These are phyloP conservation scores for Drosophila diplacantha DNA, from an alignment of 2,888 invertebrate species.

Conservation along the genomic window DNA sequence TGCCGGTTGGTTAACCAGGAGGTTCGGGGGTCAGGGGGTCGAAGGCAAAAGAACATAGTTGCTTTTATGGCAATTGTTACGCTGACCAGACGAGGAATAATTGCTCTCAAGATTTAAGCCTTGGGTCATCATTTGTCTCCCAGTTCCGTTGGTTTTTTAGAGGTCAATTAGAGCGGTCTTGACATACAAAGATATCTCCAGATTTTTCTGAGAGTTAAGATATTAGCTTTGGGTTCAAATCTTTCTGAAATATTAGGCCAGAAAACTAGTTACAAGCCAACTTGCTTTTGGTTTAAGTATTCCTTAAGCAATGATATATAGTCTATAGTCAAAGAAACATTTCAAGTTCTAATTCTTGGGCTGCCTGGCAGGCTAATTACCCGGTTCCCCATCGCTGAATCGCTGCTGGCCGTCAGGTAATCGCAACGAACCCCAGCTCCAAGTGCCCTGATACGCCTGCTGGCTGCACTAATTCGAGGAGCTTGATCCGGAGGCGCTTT, in stretches of 20 bases:
- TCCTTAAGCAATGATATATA: background rate
- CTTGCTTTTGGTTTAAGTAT: background rate
- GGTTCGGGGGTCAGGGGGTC: slow-evolving; percentile 13
- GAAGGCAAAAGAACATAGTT: slow-evolving; percentile 22
- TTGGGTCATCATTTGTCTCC: background rate
- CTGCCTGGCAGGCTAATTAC: slow-evolving; percentile 29
- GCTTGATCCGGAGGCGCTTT: slow-evolving; percentile 48
- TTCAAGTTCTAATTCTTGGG: slow-evolving; percentile 15
- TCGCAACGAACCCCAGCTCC: slow-evolving; percentile 19
- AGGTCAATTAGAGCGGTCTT: background rate
- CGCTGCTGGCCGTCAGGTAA: slow-evolving; percentile 18
- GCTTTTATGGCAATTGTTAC: slow-evolving; percentile 58
- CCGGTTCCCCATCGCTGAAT: slow-evolving; percentile 34
- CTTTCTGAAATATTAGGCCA: background rate
- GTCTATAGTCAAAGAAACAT: slow-evolving; percentile 8
- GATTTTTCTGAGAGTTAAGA: background rate
- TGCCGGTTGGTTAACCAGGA: slow-evolving; percentile 27
- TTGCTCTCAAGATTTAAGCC: slow-evolving; percentile 10
- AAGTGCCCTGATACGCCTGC: slow-evolving; percentile 55
- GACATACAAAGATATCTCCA: background rate
- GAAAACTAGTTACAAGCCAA: background rate
- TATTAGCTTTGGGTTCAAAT: background rate
- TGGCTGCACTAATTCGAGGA: slow-evolving; percentile 64
- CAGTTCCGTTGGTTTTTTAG: slow-evolving; percentile 11
- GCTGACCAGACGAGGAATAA: slow-evolving; percentile 10